Evolutionary conservation across 2,888 invertebrate species (phyloP).

Genomic region (Taphrorychus bicolor): DNA sequence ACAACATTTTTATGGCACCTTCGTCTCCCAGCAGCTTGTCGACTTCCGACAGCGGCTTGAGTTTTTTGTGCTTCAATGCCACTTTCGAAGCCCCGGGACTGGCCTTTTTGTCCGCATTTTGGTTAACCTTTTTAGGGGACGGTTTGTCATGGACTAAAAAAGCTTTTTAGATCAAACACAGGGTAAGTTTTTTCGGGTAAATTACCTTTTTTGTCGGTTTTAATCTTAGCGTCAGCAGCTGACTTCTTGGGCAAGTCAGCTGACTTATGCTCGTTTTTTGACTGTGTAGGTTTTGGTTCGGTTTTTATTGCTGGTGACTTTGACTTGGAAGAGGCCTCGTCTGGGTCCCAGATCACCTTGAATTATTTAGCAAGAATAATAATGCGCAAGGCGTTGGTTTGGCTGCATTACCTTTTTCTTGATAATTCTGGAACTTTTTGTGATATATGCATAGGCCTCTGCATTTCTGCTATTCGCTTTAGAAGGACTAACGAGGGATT

Average conservation of each 20-base stretch:
- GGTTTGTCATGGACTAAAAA: constrained; percentile 30
- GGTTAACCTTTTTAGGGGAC: constrained; percentile 35
- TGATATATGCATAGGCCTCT: constrained; percentile 51
- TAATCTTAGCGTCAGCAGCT: constrained; percentile 28
- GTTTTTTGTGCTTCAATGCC: constrained; percentile 10
- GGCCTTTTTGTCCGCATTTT: constrained; percentile 22
- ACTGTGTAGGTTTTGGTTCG: constrained; percentile 48
- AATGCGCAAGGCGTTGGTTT: background rate
- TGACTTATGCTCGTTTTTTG: constrained; percentile 42
- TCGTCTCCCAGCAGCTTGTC: constrained; percentile 83
- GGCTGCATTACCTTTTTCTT: constrained; percentile 70
- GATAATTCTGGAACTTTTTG: constrained; percentile 66
- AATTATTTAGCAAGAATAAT: constrained; percentile 2
- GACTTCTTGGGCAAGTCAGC: constrained; percentile 31
- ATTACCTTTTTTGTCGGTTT: constrained; percentile 35
- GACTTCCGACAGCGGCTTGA: constrained; percentile 66
- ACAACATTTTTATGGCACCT: constrained; percentile 86
- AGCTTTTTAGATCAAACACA: no score
- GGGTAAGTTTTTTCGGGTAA: no score
- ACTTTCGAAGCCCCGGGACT: constrained; percentile 18
- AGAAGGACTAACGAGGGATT: constrained; percentile 17
- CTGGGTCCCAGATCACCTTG: constrained; percentile 74
- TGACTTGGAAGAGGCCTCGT: constrained; percentile 57
- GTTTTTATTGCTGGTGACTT: constrained; percentile 50
- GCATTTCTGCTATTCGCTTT: constrained; percentile 15